Percentiles rank a stretch among this genome's conserved stretches.
Evolutionary conservation across 2,113 vertebrate species (phyloP).

Genomic region (Ellobius talpinus): DNA sequence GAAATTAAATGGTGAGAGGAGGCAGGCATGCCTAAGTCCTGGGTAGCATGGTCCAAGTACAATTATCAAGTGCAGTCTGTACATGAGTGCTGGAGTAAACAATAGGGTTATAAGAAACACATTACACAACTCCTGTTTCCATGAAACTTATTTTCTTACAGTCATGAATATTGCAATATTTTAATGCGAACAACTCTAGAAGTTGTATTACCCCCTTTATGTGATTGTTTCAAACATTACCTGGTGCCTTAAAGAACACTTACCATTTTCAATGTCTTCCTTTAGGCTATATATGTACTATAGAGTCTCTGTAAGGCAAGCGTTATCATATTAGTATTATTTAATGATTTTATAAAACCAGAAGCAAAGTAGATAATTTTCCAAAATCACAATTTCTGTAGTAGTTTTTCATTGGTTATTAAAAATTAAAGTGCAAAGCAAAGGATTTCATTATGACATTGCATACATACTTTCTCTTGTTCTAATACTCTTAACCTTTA

Average conservation of each 20-base stretch:
- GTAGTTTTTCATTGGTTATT: neutral
- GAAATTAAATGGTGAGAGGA: neutral
- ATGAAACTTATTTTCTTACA: neutral
- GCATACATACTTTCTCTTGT: neutral
- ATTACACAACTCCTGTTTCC: neutral
- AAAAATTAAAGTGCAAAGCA: neutral
- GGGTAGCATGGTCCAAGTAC: rapidly evolving
- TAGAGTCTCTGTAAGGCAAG: neutral
- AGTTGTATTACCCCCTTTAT: neutral
- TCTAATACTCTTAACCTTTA: neutral
- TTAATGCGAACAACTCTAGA: neutral
- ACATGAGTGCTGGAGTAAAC: too few relatives aligned
- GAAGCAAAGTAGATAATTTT: neutral
- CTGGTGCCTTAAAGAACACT: neutral
- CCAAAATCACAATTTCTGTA: neutral
- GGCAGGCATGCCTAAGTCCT: neutral
- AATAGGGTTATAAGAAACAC: neutral
- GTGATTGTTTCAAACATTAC: neutral
- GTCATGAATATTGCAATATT: neutral
- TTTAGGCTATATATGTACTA: neutral
- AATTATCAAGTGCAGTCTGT: neutral
- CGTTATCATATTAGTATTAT: neutral
- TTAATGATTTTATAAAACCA: constrained; percentile 9
- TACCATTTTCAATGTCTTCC: neutral
- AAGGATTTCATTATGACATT: neutral